phyloP scores from a whole-genome alignment of 2,113 vertebrate species.

The Brienomyrus brachyistius region DNA sequence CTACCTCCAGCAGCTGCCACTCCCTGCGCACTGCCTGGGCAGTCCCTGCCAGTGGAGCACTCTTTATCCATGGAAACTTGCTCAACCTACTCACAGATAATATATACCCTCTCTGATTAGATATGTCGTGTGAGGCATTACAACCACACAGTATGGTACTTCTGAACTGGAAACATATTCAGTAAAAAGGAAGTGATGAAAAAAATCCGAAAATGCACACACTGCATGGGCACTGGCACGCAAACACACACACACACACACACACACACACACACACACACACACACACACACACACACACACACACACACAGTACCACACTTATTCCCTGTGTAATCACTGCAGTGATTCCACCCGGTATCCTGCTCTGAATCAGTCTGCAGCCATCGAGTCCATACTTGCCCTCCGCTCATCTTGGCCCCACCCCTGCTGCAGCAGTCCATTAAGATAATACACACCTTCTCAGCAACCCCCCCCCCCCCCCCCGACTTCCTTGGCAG shows the following conservation, averaged over 20 bases:
- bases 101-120: not conserved
- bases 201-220: not conserved
- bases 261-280: not conserved
- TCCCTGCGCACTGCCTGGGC: not conserved
- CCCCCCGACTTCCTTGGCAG: not conserved
- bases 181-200: not conserved
- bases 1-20: not conserved
- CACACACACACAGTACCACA: not conserved
- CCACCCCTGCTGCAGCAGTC: not conserved
- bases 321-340: not conserved
- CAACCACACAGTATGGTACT: not conserved
- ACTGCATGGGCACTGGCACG: not conserved
- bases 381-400: not conserved
- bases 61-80: not conserved
- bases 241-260: not conserved
- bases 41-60: not conserved
- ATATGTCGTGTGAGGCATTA: not conserved
- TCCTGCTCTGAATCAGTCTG: not conserved
- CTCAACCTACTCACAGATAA: not conserved
- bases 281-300: not conserved
- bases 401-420: not conserved
- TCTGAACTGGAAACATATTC: not conserved
- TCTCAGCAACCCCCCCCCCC: not conserved
- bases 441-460: conserved; percentile 5
- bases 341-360: not conserved